Conservation (phyloP, 2,888 invertebrate species). For the Epistrophella euchroma region DNA sequence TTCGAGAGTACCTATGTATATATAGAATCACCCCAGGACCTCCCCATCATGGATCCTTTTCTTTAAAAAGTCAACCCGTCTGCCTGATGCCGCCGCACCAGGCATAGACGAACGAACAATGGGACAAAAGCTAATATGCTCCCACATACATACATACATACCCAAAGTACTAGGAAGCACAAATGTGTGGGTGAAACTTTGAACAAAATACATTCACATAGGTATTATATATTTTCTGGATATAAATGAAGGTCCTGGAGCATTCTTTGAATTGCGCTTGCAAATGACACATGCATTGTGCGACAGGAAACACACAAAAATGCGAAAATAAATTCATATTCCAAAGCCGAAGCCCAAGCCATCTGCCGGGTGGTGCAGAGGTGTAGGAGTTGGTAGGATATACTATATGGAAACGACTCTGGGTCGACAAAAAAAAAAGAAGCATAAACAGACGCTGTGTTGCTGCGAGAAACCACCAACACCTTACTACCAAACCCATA, state of each 20-base stretch:
- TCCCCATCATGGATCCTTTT: slow-evolving; percentile 42
- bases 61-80: slow-evolving; percentile 62
- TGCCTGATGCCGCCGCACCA: slow-evolving; percentile 44
- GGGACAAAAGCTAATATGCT: slow-evolving; percentile 72
- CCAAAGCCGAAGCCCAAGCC: slow-evolving; percentile 31
- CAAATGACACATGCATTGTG: slow-evolving; percentile 76
- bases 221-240: not conserved
- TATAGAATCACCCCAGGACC: not conserved
- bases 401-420: slow-evolving; percentile 1
- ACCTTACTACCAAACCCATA: slow-evolving; percentile 23
- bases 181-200: slow-evolving; percentile 17
- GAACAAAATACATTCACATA: slow-evolving; percentile 14
- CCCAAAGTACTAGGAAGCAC: not conserved
- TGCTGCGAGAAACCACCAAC: slow-evolving; percentile 57
- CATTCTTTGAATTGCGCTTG: slow-evolving; percentile 70
- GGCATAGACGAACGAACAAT: slow-evolving; percentile 61
- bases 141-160: not conserved
- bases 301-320: slow-evolving; percentile 73
- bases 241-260: slow-evolving; percentile 50
- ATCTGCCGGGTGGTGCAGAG: slow-evolving; percentile 32
- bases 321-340: slow-evolving; percentile 76
- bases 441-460: slow-evolving; percentile 31
- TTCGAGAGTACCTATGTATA: slow-evolving; percentile 14
- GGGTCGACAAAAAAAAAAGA: not conserved
- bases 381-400: not conserved